phyloP scores from a whole-genome alignment of 2,888 invertebrate genomes.

The Crocallis elinguaria region DNA sequence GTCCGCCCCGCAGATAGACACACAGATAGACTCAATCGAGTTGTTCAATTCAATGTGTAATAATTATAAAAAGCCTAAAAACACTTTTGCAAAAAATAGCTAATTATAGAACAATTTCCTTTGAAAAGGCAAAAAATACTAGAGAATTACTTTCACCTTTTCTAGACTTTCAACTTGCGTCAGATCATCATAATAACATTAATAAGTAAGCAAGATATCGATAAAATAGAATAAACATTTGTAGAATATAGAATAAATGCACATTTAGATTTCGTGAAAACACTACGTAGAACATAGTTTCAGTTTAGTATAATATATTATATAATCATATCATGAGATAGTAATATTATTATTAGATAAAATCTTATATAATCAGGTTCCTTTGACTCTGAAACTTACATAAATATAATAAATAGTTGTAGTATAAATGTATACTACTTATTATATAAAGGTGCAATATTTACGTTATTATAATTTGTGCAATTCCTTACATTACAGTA shows the following conservation, averaged over 20 bases:
- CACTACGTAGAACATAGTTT: conserved; percentile 50
- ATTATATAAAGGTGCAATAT: conserved; percentile 25
- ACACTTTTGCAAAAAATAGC: too few relatives aligned
- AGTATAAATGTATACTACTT: conserved; percentile 14
- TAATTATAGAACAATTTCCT: too few relatives aligned
- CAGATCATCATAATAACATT: conserved; percentile 56
- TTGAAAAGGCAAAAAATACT: too few relatives aligned
- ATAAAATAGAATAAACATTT: conserved; percentile 20
- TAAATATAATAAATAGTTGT: conserved; percentile 5
- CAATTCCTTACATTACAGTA: neutral
- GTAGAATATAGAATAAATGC: conserved; percentile 12
- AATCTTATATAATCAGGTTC: conserved; percentile 69
- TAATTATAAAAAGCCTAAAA: too few relatives aligned
- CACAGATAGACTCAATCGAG: too few relatives aligned
- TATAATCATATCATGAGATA: conserved; percentile 29
- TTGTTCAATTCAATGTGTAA: too few relatives aligned
- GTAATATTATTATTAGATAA: conserved; percentile 31
- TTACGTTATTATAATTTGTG: conserved; percentile 16
- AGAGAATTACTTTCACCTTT: too few relatives aligned
- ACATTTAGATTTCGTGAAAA: conserved; percentile 22
- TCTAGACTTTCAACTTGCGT: neutral
- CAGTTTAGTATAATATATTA: conserved; percentile 14
- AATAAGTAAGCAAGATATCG: conserved; percentile 10
- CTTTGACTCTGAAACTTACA: conserved; percentile 62
- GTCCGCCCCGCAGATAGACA: too few relatives aligned